Evolutionary conservation across 2,113 vertebrate genomes (phyloP), one percentile per base, ranked within the genome.

Genomic region (Anolis sagrei): DNA sequence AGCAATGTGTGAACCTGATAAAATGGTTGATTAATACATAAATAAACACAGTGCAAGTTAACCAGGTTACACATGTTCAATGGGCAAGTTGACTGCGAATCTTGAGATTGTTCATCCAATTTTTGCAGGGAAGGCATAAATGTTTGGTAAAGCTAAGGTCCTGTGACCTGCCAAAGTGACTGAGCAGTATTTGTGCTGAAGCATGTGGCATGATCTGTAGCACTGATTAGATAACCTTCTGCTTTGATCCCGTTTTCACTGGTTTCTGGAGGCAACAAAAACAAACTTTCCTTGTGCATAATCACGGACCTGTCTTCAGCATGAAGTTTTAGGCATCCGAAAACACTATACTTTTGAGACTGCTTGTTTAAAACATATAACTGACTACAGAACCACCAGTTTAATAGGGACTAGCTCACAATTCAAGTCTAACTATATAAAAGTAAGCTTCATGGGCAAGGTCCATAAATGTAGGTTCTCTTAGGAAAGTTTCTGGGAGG

Each of bases 1-100:
- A 11, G 16, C 16, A 36, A 19, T 32, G 32, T 25, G 74, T 27
- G 21, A 5, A 72, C n/a, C 34, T 48, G 32, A 10, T 11, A 54
- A 36, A 74, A 77, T 54, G 48, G 78, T 10, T 83, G 54, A 72
- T 36, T 66, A 73, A 74, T 80, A 51, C 51, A 75, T 81, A 29
- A 75, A 81, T 66, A 79, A 49, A 29, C 4, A 49, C 23, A 80
- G 44, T 44, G 51, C 44, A 34, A 29, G 44, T 23, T 48, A 23
- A 74, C 58, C 69, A 66, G 27, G 1, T 48, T 32, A 64, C 70
- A 62, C 39, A 74, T 29, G n/a, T 64, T 85, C 51, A 72, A 54
- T 44, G 13, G 51, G 27, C 8, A 73, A 79, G 11, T 23, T 48
- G 36, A 79, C 68, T 48, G n/a, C 44, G 73, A 72, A n/a, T 25